Evolutionary conservation across 2,113 vertebrate species (phyloP), one percentile per base, ranked within the genome.

Genomic region (Corythornis cristatus): DNA sequence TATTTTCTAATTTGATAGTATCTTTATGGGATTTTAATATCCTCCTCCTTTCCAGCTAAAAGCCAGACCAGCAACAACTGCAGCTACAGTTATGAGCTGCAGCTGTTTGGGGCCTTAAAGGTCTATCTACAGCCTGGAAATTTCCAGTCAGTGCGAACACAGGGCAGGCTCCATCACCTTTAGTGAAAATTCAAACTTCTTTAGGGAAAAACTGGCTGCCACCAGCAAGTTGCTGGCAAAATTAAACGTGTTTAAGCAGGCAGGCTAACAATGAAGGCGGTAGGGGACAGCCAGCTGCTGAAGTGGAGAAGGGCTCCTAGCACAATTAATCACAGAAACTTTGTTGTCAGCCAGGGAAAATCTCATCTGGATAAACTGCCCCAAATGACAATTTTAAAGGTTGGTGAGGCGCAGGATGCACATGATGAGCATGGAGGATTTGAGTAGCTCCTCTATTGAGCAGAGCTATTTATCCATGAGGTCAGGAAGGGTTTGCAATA

Each of bases 21-120:
- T 93, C 81, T 95, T 93, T 93, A 90, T 93, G 85, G 68, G 76
- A 91, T 88, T 96, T 96, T 94, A 96, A 96, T 96, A 95, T 92
- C 76, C 85, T 94, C 16, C 64, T 79, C 31, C 70, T 89, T 86
- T 45, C 93, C 88, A 95, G 79, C 6, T 19, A 89, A 33, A 91
- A 95, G 81, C 40, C 84, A 94, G 56, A 86, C 58, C 74, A 89
- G 79, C 67, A 94, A 93, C 86, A 95, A 96, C 78, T 94, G 80
- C 58, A 92, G 53, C 58, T 88, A 83, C 35, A 70, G 56, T 95
- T 95, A 95, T 31, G 74, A 91, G 50, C 57, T 90, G 89, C 95
- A 96, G 91, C 85, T 96, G 93, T 79, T n/a, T 57, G 67, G 21
- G 56, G 40, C 71, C 84, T 70, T 56, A 82, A 75, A 90, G 10